These are phyloP conservation scores for Melanotaenia boesemani DNA, from an alignment of 2,797 vertebrate species.

Conservation along the genomic window DNA sequence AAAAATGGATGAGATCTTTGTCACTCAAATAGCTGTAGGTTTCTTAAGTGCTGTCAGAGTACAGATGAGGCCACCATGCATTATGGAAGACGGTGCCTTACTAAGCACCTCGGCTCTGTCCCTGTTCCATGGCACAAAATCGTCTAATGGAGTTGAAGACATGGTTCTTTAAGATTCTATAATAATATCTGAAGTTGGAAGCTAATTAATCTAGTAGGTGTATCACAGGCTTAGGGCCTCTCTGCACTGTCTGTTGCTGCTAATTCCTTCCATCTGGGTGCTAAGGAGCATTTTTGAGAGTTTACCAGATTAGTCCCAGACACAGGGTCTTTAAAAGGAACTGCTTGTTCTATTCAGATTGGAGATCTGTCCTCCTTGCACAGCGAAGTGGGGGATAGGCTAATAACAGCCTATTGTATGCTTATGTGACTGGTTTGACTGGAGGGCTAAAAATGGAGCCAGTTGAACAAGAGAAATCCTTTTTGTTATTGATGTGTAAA, in stretches of 20 bases:
- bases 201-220: constrained; percentile 85
- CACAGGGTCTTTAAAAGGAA: constrained; percentile 79
- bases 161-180: constrained; percentile 72
- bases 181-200: constrained; percentile 82
- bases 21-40: constrained; percentile 85
- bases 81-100: constrained; percentile 79
- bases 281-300: constrained; percentile 79
- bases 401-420: constrained; percentile 76
- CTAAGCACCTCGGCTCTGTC: constrained; percentile 71
- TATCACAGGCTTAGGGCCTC: constrained; percentile 74
- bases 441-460: constrained; percentile 72
- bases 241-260: constrained; percentile 69
- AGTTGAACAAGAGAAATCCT: constrained; percentile 53
- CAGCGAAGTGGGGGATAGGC: constrained; percentile 58
- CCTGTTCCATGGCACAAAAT: constrained; percentile 70
- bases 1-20: constrained; percentile 89
- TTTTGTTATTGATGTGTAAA: constrained; percentile 70
- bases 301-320: constrained; percentile 83
- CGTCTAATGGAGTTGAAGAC: constrained; percentile 75
- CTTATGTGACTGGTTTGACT: constrained; percentile 68
- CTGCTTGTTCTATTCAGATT: constrained; percentile 79
- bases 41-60: constrained; percentile 84
- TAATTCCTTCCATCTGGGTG: constrained; percentile 82
- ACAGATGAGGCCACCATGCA: constrained; percentile 82
- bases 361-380: constrained; percentile 75